Base-by-base conservation (phyloP, 2,113 vertebrate genomes). In the Pseudolaguvia tuberculata region DNA sequence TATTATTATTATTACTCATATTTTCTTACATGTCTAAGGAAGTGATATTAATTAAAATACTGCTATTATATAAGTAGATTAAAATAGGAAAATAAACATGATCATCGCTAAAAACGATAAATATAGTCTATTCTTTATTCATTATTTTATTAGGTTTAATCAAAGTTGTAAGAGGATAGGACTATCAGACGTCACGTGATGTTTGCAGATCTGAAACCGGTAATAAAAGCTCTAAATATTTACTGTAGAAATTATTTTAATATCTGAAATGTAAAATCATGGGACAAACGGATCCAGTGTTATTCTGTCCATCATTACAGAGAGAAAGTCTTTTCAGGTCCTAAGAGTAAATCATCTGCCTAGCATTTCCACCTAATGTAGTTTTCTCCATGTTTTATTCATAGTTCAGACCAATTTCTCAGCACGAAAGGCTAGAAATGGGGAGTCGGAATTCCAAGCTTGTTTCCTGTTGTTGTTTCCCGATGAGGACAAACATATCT, bases 201-300 rank as follows among this genome's bases (percentile, higher is more conserved):
- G 88, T 88, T 95, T 91, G 95, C 95, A 92, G 95, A 92, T 18
- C 45, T 92, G 87, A 87, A 92, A 91, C 93, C 88, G 8, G 95
- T 95, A 95, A 95, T 91, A 92, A 93, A 90, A 92, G 87, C 93
- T 53, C 18, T 70, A 53, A 70, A 89, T 93, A 94, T 96, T 94
- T 91, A 95, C 92, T 87, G 91, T 90, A 92, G 90, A 90, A 91
- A 92, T 90, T 88, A 89, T 88, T 87, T 73, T 66, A 9, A 67
- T 25, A 65, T 29, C 17, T 10, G 50, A 50, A 50, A 12, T 18
- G 47, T 11, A 67, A 13, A 17, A 17, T 45, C 50, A 67, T 23
- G 15, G 21, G 23, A 20, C 62, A 50, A 29, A 50, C 21, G 45
- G 63, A 67, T 20, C 52, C 55, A 31, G 10, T 13, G 6, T 27